Evolutionary conservation across 2,888 invertebrate species (phyloP).

Genomic region (Harpagoxenus sublaevis): DNA sequence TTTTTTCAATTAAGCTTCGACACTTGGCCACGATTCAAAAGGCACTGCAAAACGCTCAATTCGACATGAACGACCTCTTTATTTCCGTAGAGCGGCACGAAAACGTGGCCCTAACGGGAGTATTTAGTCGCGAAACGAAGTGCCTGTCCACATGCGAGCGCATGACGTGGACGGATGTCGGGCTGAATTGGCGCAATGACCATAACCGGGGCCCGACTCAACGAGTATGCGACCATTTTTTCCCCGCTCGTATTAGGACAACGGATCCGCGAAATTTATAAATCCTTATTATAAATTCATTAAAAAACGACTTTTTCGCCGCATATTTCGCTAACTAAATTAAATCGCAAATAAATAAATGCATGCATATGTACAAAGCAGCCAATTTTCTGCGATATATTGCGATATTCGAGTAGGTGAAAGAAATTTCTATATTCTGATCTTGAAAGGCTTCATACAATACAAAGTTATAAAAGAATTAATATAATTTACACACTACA

Average conservation of each 20-base stretch:
- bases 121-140: constrained; percentile 72
- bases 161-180: constrained; percentile 79
- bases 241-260: constrained; percentile 28
- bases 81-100: constrained; percentile 28
- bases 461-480: background rate
- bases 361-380: background rate
- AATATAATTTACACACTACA: background rate
- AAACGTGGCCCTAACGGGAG: constrained; percentile 54
- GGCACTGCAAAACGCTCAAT: background rate
- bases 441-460: background rate
- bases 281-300: background rate
- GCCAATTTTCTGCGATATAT: background rate
- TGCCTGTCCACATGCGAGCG: constrained; percentile 73
- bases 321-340: background rate
- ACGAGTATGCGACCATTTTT: constrained; percentile 77
- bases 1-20: background rate
- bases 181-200: constrained; percentile 79
- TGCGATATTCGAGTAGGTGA: background rate
- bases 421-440: background rate
- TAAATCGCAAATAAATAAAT: background rate
- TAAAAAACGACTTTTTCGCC: background rate
- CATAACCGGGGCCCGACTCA: constrained; percentile 71
- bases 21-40: background rate
- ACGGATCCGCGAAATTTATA: constrained; percentile 18
- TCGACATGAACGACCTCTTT: constrained; percentile 44